Conservation (phyloP, 2,797 vertebrate genomes). For the Bryconaethiops microstoma region DNA sequence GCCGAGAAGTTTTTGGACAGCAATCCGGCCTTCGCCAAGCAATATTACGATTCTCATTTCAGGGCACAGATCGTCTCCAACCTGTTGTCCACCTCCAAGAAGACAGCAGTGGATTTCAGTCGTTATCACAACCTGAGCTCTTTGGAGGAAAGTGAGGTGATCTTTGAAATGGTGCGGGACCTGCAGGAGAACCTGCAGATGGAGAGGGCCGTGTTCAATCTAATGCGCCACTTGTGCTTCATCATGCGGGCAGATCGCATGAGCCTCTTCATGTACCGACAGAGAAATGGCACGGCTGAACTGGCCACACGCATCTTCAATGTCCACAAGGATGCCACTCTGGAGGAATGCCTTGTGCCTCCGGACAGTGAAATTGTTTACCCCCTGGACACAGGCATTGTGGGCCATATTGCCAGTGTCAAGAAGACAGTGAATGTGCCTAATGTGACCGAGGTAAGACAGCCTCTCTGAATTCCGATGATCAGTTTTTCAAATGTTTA, state of each 20-base stretch:
- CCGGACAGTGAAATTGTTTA: slow-evolving; percentile 90
- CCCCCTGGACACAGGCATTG: slow-evolving; percentile 86
- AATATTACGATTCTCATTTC: slow-evolving; percentile 82
- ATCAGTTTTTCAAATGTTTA: too few relatives aligned
- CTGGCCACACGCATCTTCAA: slow-evolving; percentile 88
- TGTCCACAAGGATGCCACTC: slow-evolving; percentile 77
- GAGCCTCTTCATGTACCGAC: slow-evolving; percentile 90
- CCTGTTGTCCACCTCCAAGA: slow-evolving; percentile 75
- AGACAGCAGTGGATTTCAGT: slow-evolving; percentile 72
- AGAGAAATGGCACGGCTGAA: slow-evolving; percentile 86
- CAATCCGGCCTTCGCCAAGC: slow-evolving; percentile 84
- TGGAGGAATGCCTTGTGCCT: slow-evolving; percentile 85
- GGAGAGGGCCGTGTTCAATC: slow-evolving; percentile 84
- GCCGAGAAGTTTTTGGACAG: slow-evolving; percentile 88
- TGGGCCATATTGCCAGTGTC: slow-evolving; percentile 83
- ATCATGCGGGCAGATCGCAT: slow-evolving; percentile 83
- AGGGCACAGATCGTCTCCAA: slow-evolving; percentile 79
- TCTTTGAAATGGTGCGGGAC: slow-evolving; percentile 87
- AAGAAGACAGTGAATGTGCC: slow-evolving; percentile 85
- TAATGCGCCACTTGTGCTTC: slow-evolving; percentile 85
- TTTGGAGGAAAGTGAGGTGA: slow-evolving; percentile 87
- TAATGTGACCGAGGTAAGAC: slow-evolving; percentile 77
- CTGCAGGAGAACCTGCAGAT: slow-evolving; percentile 87
- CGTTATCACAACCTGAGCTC: slow-evolving; percentile 71
- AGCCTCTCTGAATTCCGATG: not conserved